These are phyloP conservation scores for Eumerus sabulonum DNA, from an alignment of 2,888 invertebrate genomes.

Conservation along the genomic window DNA sequence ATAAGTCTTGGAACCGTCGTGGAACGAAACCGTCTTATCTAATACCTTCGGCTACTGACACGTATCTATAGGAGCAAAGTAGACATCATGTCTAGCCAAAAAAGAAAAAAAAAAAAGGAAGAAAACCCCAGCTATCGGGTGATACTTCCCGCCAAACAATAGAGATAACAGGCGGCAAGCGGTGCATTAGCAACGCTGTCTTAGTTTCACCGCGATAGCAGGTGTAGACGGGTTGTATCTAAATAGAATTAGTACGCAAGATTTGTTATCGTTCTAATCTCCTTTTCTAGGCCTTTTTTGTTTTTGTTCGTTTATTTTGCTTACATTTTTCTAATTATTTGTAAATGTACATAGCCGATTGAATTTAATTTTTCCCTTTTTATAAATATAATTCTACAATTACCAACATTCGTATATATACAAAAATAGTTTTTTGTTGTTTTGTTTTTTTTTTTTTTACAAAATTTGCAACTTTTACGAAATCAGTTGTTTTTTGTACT, in stretches of 20 bases:
- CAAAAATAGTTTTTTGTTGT: too few relatives aligned
- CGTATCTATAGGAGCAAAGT: not conserved
- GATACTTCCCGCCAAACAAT: too few relatives aligned
- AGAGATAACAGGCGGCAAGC: not conserved
- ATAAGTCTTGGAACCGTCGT: too few relatives aligned
- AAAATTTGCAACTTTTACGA: slow-evolving; percentile 22
- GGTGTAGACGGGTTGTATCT: not conserved
- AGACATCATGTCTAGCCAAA: slow-evolving; percentile 27
- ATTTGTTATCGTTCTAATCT: slow-evolving; percentile 8
- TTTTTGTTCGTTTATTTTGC: too few relatives aligned
- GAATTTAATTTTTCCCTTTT: not conserved
- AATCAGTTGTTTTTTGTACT: slow-evolving; percentile 45
- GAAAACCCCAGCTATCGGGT: not conserved
- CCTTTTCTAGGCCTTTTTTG: not conserved
- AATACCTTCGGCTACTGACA: too few relatives aligned
- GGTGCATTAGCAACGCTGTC: slow-evolving; percentile 19
- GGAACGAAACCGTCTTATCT: too few relatives aligned
- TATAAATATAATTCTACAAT: not conserved
- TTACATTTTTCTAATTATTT: too few relatives aligned
- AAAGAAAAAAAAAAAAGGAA: not conserved
- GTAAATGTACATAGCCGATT: not conserved
- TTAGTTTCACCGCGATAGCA: slow-evolving; percentile 1
- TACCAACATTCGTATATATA: too few relatives aligned
- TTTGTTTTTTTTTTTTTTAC: slow-evolving; percentile 8
- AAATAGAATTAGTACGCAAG: slow-evolving; percentile 6